Evolutionary conservation across 2,888 invertebrate genomes (phyloP).

Genomic region (Napeogenes sylphis): DNA sequence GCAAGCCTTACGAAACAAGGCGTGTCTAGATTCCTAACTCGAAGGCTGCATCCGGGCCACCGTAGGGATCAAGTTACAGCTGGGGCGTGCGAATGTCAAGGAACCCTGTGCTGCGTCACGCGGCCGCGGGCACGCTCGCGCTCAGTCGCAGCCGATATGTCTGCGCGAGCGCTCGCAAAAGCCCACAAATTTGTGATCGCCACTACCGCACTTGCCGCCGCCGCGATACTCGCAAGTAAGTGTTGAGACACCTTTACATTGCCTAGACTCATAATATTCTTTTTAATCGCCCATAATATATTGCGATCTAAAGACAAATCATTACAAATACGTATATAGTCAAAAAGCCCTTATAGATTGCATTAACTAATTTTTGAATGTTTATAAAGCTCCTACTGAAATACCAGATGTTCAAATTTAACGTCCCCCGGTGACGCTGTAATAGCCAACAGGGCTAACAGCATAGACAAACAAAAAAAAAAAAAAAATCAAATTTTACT

Average conservation of each 20-base stretch:
- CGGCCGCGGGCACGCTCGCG: conserved; percentile 31
- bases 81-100: conserved; percentile 74
- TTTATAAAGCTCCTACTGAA: neutral
- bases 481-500: neutral
- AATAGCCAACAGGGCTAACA: no score
- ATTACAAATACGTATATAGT: no score
- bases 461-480: neutral
- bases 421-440: no score
- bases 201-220: conserved; percentile 36
- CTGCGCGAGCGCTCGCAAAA: conserved; percentile 58
- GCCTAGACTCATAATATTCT: neutral
- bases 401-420: conserved; percentile 9
- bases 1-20: conserved; percentile 49
- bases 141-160: conserved; percentile 67
- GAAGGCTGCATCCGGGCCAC: conserved; percentile 75
- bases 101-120: conserved; percentile 53
- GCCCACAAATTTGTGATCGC: conserved; percentile 36
- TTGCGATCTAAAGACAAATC: no score
- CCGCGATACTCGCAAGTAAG: conserved; percentile 51
- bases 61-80: conserved; percentile 62
- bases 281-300: no score
- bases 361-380: no score
- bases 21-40: conserved; percentile 68
- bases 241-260: conserved; percentile 29
- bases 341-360: no score